phyloP scores from a whole-genome alignment of 2,113 vertebrate species.

The Cochlearius cochlearius region DNA sequence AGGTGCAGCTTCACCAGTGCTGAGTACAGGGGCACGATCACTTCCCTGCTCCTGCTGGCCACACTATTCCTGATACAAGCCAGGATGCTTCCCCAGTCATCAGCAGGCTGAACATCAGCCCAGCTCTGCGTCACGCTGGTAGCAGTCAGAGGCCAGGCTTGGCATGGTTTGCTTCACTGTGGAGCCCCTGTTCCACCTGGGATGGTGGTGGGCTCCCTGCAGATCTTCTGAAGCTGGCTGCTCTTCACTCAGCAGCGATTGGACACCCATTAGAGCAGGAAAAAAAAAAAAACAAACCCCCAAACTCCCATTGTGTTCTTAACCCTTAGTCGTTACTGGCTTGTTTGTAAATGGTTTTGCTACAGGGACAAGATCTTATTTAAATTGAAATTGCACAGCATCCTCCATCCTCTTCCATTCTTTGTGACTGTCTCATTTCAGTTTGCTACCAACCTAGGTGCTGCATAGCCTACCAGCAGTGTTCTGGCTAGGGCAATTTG shows the following conservation, averaged over 20 bases:
- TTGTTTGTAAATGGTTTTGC: neutral
- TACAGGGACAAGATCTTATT: neutral
- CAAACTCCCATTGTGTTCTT: neutral
- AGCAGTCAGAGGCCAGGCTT: neutral
- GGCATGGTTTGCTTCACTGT: neutral
- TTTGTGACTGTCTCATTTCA: neutral
- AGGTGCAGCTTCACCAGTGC: too few relatives aligned
- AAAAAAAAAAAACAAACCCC: neutral
- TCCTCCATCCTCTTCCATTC: neutral
- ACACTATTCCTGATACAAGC: too few relatives aligned
- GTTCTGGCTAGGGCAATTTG: neutral
- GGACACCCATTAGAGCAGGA: neutral
- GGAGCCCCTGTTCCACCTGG: neutral
- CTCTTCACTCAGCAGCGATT: neutral
- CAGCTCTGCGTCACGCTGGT: accelerated
- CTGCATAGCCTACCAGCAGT: neutral
- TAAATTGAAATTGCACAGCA: neutral
- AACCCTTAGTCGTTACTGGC: neutral
- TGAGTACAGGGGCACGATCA: too few relatives aligned
- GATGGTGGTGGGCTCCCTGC: too few relatives aligned
- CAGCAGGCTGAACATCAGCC: neutral
- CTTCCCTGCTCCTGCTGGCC: too few relatives aligned
- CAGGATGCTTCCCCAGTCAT: neutral
- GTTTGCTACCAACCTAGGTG: neutral
- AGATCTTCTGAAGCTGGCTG: neutral